Evolutionary conservation across 1,140 invertebrate genomes (phyloP).

Genomic region (Maconellicoccus hirsutus): DNA sequence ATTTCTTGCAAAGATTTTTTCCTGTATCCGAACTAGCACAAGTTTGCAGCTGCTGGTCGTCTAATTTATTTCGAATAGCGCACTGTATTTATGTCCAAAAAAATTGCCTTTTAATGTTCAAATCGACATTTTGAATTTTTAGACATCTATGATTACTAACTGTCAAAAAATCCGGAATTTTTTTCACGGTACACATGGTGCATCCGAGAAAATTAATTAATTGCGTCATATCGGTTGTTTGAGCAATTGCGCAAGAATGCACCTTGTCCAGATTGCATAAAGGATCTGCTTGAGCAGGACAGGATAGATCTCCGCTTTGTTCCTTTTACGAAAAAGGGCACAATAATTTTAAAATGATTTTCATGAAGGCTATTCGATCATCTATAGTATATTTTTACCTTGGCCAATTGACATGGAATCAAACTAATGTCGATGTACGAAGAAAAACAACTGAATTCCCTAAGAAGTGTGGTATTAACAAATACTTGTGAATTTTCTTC

Average conservation of each 20-base stretch:
- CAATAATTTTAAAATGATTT: too few species aligned
- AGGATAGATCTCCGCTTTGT: neutral
- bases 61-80: neutral
- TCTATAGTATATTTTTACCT: neutral
- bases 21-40: neutral
- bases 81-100: too few species aligned
- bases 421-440: neutral
- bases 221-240: neutral
- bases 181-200: neutral
- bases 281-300: neutral
- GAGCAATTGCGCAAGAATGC: neutral
- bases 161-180: neutral
- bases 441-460: neutral
- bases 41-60: neutral
- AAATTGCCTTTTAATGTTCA: too few species aligned
- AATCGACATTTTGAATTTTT: too few species aligned
- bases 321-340: neutral
- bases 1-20: neutral
- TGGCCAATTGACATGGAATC: neutral
- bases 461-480: neutral
- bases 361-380: too few species aligned
- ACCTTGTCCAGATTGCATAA: neutral
- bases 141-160: too few species aligned
- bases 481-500: neutral
- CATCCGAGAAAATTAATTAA: neutral